Percentiles rank a stretch among this genome's conserved stretches.
Evolutionary conservation across 2,888 invertebrate species (phyloP).

Genomic region (Chironomus tentans): DNA sequence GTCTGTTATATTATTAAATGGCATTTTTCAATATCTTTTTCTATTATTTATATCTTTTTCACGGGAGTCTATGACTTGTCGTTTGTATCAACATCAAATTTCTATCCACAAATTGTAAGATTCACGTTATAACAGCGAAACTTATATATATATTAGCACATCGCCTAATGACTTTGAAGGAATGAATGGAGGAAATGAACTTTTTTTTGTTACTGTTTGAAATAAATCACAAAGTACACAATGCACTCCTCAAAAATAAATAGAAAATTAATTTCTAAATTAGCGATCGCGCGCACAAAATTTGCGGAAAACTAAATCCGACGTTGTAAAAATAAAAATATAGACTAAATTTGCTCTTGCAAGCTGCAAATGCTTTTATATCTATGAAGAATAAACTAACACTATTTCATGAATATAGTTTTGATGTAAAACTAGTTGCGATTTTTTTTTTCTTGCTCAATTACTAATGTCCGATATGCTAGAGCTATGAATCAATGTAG

Average conservation of each 20-base stretch:
- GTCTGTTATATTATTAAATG: not conserved
- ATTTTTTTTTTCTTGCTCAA: not conserved
- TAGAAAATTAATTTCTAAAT: not conserved
- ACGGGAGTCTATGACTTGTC: not conserved
- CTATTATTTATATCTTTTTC: not conserved
- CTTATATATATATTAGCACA: not conserved
- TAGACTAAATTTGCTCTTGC: constrained; percentile 19
- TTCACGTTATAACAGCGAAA: not conserved
- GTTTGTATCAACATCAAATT: not conserved
- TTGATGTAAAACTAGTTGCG: not conserved
- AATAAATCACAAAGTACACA: not conserved
- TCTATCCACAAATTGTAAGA: not conserved
- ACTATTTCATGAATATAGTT: not conserved
- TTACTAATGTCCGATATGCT: no score
- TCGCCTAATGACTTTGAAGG: no score
- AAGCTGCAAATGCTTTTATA: constrained; percentile 24
- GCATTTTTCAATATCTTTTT: constrained; percentile 11
- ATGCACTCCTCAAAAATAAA: not conserved
- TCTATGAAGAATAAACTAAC: constrained; percentile 9
- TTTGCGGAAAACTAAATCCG: constrained; percentile 16
- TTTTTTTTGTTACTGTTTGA: no score
- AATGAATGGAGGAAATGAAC: no score
- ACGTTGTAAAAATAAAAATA: constrained; percentile 16
- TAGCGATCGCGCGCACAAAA: not conserved
- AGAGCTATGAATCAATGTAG: not conserved